A percentile compares a stretch with the other conserved stretches of the same genome.
phyloP scores from a whole-genome alignment of 2,113 vertebrate genomes.

The Amia ocellicauda region DNA sequence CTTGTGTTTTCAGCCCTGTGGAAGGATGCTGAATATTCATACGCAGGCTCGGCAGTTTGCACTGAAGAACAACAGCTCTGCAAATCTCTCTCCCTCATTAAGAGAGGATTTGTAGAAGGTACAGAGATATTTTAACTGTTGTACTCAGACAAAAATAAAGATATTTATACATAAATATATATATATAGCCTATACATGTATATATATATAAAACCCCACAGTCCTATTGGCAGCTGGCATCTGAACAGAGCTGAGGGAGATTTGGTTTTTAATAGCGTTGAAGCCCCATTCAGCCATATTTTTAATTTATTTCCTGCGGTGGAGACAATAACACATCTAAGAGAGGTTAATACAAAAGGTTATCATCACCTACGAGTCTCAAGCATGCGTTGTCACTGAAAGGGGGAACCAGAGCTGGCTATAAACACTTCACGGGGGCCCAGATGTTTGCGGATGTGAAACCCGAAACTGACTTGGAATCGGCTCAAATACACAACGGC shows the following conservation, averaged over 20 bases:
- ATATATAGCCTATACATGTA: background rate
- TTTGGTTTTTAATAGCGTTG: conserved; percentile 17
- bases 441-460: too few relatives aligned
- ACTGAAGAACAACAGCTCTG: conserved; percentile 29
- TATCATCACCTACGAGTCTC: too few relatives aligned
- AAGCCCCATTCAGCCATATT: conserved; percentile 34
- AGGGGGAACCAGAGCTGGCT: too few relatives aligned
- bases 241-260: conserved; percentile 32
- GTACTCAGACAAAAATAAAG: conserved; percentile 3
- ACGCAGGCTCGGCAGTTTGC: conserved; percentile 31
- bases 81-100: conserved; percentile 39
- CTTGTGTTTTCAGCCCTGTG: conserved; percentile 35
- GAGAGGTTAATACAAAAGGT: conserved; percentile 40
- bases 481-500: too few relatives aligned
- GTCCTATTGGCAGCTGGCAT: conserved; percentile 27
- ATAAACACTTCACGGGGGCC: too few relatives aligned
- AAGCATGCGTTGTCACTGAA: too few relatives aligned
- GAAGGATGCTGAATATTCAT: conserved; percentile 31
- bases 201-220: background rate
- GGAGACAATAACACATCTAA: conserved; percentile 39
- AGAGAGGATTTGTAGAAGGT: conserved; percentile 17
- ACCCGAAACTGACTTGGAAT: too few relatives aligned
- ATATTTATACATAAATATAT: background rate
- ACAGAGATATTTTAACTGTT: conserved; percentile 1
- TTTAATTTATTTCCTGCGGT: conserved; percentile 29